Conservation (phyloP, 1,140 invertebrate species). For the Coenobita brevimanus region DNA sequence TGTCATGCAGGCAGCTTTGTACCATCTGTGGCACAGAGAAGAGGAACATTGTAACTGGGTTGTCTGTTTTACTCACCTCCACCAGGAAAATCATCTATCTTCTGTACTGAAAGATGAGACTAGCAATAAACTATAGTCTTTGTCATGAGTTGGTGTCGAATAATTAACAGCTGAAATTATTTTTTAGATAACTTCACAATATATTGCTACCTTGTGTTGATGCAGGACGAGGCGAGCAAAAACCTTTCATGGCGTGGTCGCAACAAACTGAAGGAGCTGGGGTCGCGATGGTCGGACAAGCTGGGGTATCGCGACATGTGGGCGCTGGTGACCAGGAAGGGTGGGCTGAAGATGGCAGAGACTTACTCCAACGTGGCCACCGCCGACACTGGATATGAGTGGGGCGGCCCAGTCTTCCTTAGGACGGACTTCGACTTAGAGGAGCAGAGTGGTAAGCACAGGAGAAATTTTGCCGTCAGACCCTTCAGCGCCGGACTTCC, state of each 20-base stretch:
- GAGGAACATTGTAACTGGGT: too few relatives aligned
- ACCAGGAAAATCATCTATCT: too few relatives aligned
- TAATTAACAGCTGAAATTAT: too few relatives aligned
- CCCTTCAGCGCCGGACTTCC: too few relatives aligned
- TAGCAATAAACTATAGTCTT: neutral
- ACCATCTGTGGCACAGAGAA: too few relatives aligned
- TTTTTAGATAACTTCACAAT: neutral
- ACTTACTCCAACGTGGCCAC: conserved; percentile 66
- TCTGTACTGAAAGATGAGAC: too few relatives aligned
- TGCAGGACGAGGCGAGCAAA: conserved; percentile 46
- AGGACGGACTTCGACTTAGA: conserved; percentile 66
- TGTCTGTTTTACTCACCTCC: too few relatives aligned
- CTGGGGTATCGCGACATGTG: conserved; percentile 67
- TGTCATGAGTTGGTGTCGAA: neutral
- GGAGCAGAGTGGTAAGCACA: conserved; percentile 30
- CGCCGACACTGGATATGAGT: conserved; percentile 67
- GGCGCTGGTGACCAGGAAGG: conserved; percentile 66
- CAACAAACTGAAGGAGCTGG: conserved; percentile 53
- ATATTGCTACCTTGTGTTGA: neutral
- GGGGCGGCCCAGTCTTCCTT: conserved; percentile 67
- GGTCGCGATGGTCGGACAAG: conserved; percentile 57
- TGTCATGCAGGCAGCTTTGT: too few relatives aligned
- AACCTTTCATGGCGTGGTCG: conserved; percentile 48
- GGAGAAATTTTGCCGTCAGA: too few relatives aligned
- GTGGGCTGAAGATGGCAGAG: conserved; percentile 66